Conservation (phyloP, 2,888 invertebrate genomes). For the Athrips mouffetella region DNA sequence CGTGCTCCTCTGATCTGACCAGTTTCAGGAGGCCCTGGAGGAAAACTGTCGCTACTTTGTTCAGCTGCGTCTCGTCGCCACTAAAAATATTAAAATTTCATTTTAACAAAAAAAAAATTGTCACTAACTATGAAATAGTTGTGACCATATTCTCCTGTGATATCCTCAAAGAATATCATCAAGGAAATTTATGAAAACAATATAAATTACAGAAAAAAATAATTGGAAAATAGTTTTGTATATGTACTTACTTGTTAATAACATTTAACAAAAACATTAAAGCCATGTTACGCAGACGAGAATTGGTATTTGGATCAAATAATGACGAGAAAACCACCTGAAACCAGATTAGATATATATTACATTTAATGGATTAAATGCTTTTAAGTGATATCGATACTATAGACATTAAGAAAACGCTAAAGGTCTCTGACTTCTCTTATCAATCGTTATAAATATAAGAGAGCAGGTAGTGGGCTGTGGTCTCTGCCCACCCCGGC, state of each 20-base stretch:
- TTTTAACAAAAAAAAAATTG: neutral
- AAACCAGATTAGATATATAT: constrained; percentile 17
- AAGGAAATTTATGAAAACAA: no score
- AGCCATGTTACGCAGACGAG: constrained; percentile 88
- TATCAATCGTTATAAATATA: no score
- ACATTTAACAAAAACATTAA: constrained; percentile 90
- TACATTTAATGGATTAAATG: constrained; percentile 3
- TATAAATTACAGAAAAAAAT: no score
- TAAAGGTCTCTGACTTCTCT: no score
- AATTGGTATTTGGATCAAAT: constrained; percentile 89
- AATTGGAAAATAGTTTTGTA: neutral
- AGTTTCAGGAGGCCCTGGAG: constrained; percentile 85
- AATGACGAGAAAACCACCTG: constrained; percentile 92
- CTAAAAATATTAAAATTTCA: constrained; percentile 47
- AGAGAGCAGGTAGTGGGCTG: no score
- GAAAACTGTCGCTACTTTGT: constrained; percentile 84
- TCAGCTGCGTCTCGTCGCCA: constrained; percentile 79
- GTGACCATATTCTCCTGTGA: no score
- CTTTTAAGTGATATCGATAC: neutral
- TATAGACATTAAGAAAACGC: no score
- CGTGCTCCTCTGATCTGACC: constrained; percentile 80
- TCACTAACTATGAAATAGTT: no score
- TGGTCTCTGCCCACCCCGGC: no score
- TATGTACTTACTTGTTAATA: constrained; percentile 85
- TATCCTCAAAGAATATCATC: no score